Conservation (phyloP, 1,140 invertebrate species). For the Arion vulgaris region DNA sequence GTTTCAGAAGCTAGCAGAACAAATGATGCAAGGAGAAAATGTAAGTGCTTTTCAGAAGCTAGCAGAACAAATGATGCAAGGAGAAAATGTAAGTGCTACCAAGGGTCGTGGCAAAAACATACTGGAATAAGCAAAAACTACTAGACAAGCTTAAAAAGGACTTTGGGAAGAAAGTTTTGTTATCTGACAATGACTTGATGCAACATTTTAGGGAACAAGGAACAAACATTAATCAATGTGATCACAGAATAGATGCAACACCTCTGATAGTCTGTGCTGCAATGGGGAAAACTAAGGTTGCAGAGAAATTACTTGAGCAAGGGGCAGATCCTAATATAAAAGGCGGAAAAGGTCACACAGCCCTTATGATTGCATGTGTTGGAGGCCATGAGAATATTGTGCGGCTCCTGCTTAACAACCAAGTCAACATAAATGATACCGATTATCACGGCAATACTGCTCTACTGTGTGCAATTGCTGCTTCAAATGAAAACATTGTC, state of each 20-base stretch:
- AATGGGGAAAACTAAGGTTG: background rate
- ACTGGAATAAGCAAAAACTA: too few relatives aligned
- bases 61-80: background rate
- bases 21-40: background rate
- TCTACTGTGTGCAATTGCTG: conserved; percentile 10
- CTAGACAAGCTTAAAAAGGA: too few relatives aligned
- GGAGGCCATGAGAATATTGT: background rate
- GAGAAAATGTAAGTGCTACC: too few relatives aligned
- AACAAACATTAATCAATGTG: background rate
- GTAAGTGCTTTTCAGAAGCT: background rate
- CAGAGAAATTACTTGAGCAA: background rate
- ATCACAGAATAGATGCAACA: background rate
- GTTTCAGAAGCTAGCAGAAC: background rate
- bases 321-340: background rate
- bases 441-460: conserved; percentile 2
- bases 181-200: background rate
- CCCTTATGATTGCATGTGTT: conserved; percentile 3
- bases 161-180: background rate
- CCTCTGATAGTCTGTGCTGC: conserved; percentile 14
- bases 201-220: background rate
- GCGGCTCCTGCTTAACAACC: background rate
- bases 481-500: background rate
- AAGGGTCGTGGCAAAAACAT: too few relatives aligned
- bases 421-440: conserved; percentile 6
- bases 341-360: conserved; percentile 1